Evolutionary conservation across 2,888 invertebrate genomes (phyloP), one percentile per base, ranked within the genome.

Genomic region (Microdon myrmicae): DNA sequence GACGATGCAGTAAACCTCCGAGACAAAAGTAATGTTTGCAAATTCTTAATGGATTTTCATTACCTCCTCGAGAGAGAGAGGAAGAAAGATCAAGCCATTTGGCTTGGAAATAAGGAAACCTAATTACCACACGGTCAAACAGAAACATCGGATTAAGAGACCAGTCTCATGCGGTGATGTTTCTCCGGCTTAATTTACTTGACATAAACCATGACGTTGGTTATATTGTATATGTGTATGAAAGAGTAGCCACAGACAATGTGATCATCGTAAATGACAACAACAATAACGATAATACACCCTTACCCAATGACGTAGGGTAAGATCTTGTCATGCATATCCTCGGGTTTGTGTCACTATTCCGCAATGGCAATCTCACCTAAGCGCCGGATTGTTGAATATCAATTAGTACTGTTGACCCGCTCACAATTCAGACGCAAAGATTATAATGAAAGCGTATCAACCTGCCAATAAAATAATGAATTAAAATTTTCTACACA

Each of bases 31-130:
- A 53, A 53, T 64, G 64, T 64, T 64, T 64, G 64, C 51, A 64
- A 53, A 64, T 58, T 58, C 38, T 58, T 64, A 64, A 64, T 64
- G 64, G 64, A 64, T 64, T 64, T 64, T 51, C 64, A 64, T 64
- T 64, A 58, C 47, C 51, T 43, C 45, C 28, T 43, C 49, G 41
- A 43, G 45, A 49, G 55, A 8, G 5, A 3, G 16, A 6, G 37
- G n/a, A n/a, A n/a, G n/a, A n/a, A n/a, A n/a, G n/a, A n/a, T n/a
- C n/a, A n/a, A n/a, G 47, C 31, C 38, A 28, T 23, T 23, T 23
- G 48, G 43, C 37, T 43, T 28, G 26, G 26, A 49, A 39, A 44
- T 45, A 45, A 49, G 22, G 56, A 49, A 64, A 64, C 41, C 56
- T 64, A 58, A 58, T 64, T 61, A 61, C 61, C 56, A 37, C 49